Percentiles rank a stretch among this genome's conserved stretches.
Conservation (phyloP, 1,140 invertebrate species). For the Drosophila guanche region DNA sequence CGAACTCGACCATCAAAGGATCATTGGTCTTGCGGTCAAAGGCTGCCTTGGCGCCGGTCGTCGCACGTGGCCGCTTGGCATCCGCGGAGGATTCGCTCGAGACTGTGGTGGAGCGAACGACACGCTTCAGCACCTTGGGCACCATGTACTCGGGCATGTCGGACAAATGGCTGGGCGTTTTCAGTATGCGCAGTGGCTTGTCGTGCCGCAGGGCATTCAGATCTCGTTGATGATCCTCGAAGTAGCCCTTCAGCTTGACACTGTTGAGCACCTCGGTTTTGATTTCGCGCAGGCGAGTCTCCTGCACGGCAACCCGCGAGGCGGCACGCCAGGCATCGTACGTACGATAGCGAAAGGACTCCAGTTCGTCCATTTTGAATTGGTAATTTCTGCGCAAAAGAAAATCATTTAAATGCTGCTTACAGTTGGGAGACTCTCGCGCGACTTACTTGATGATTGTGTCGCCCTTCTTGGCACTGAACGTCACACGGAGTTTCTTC, state of each 20-base stretch:
- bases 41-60: slow-evolving; percentile 54
- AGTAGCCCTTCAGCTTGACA: slow-evolving; percentile 96
- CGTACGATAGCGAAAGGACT: slow-evolving; percentile 97
- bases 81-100: slow-evolving; percentile 49
- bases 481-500: slow-evolving; percentile 87
- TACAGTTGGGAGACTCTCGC: neutral
- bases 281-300: slow-evolving; percentile 98
- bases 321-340: slow-evolving; percentile 97
- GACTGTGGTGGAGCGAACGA: slow-evolving; percentile 84
- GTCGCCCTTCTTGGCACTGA: slow-evolving; percentile 72
- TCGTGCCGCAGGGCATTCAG: slow-evolving; percentile 95
- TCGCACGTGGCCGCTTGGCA: slow-evolving; percentile 67
- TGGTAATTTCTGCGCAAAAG: slow-evolving; percentile 90
- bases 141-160: slow-evolving; percentile 98
- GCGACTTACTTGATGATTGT: slow-evolving; percentile 83
- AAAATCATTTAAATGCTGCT: neutral
- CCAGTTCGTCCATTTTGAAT: slow-evolving; percentile 97
- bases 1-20: slow-evolving; percentile 79
- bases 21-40: slow-evolving; percentile 75
- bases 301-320: slow-evolving; percentile 95
- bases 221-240: slow-evolving; percentile 97
- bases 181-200: slow-evolving; percentile 94
- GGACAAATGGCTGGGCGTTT: slow-evolving; percentile 92
- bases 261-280: slow-evolving; percentile 97
- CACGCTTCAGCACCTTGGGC: slow-evolving; percentile 88